Percentiles rank a stretch among this genome's conserved stretches.
Conservation (phyloP, 1,140 invertebrate species). For the Meloidogyne chitwoodi region DNA sequence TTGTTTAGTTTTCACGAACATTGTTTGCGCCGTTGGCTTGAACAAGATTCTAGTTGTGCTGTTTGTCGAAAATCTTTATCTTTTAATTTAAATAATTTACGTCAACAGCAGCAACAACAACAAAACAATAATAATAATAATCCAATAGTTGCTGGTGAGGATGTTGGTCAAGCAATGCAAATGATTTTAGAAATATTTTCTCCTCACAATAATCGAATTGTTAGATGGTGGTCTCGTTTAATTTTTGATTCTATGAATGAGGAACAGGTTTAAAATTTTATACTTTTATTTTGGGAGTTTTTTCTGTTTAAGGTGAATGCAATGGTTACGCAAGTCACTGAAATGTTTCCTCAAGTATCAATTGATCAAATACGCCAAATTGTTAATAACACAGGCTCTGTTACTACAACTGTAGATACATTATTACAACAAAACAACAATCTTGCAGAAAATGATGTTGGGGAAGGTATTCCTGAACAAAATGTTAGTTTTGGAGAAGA, state of each 20-base stretch:
- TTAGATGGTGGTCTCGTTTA: constrained; percentile 33
- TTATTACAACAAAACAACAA: constrained; percentile 19
- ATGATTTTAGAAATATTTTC: constrained; percentile 38
- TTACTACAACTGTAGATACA: constrained; percentile 21
- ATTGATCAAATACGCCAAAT: constrained; percentile 27
- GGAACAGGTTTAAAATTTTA: constrained; percentile 24
- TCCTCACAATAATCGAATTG: constrained; percentile 36
- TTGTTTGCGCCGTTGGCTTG: constrained; percentile 41
- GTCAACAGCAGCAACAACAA: constrained; percentile 7
- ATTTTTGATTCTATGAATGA: constrained; percentile 42
- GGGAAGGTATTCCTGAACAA: background rate
- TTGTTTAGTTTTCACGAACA: constrained; percentile 36
- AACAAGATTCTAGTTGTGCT: constrained; percentile 47
- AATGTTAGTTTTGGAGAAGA: background rate
- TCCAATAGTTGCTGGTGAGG: constrained; percentile 15
- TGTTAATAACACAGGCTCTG: constrained; percentile 15
- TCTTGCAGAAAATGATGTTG: background rate
- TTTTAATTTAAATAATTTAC: constrained; percentile 35
- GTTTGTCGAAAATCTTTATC: constrained; percentile 39
- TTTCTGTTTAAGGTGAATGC: constrained; percentile 31
- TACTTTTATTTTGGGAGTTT: background rate
- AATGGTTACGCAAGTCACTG: constrained; percentile 37
- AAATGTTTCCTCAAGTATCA: constrained; percentile 41
- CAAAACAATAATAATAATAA: background rate
- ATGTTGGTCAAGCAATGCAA: constrained; percentile 38